Evolutionary conservation across 2,888 invertebrate species (phyloP), one percentile per base, ranked within the genome.

Genomic region (Erebia aethiops): DNA sequence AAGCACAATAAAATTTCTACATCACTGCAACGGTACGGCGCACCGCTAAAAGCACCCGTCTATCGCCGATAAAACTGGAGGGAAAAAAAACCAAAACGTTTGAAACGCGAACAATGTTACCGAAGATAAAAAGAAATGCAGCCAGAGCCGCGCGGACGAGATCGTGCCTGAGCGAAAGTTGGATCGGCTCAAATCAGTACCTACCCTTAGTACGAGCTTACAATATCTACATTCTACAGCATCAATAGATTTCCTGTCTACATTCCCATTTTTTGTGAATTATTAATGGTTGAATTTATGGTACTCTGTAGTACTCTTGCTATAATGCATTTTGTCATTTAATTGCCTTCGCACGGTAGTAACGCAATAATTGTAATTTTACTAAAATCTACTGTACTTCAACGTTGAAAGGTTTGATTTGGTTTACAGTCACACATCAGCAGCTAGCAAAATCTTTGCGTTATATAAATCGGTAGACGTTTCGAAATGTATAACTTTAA

Each of bases 131-230:
- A 82, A 81, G 81, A 78, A 80, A 78, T 77, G 75, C 78, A 76
- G 74, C 71, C 57, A 65, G 73, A 71, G 73, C 73, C 75, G 74
- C 71, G 71, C 76, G 66, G 60, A 86, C 83, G 82, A 85, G 88
- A 87, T 87, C 89, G 89, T 89, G 88, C 87, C 83, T 81, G 81
- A 84, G 88, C 86, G 87, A 88, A 87, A 88, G 88, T 88, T 87
- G 87, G 85, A 86, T 82, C 84, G 85, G 80, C 79, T 85, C 84
- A 85, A 88, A 90, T 90, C 88, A 26, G 16, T 54, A 54, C 14
- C 16, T 16, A 52, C 16, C n/a, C 54, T 61, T 7, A 61, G 61
- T 43, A 61, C 43, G 43, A 16, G 35, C 35, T 35, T 35, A 9
- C 35, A n/a, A n/a, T n/a, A n/a, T n/a, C n/a, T n/a, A 58, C 35